phyloP scores from a whole-genome alignment of 1,140 invertebrate genomes.

The Listronotus bonariensis region DNA sequence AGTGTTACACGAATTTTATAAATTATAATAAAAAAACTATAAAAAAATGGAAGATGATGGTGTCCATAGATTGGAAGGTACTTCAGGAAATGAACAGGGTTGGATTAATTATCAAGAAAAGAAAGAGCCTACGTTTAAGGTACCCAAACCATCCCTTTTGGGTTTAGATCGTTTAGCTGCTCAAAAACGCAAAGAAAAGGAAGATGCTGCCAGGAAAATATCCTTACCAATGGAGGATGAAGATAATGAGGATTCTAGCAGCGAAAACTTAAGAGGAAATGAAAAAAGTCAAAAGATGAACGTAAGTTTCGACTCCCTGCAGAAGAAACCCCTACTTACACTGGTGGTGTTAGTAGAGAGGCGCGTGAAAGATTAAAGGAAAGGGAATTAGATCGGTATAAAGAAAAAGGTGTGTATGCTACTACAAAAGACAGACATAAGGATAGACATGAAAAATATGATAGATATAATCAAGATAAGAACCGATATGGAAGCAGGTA shows the following conservation, averaged over 20 bases:
- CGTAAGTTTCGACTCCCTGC: slow-evolving; percentile 76
- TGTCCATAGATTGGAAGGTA: slow-evolving; percentile 83
- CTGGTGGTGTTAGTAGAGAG: slow-evolving; percentile 84
- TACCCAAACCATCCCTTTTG: slow-evolving; percentile 77
- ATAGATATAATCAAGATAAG: slow-evolving; percentile 12
- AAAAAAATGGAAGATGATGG: slow-evolving; percentile 43
- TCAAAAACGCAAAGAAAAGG: slow-evolving; percentile 69
- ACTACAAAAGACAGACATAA: slow-evolving; percentile 60
- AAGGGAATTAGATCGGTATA: slow-evolving; percentile 59
- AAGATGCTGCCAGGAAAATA: slow-evolving; percentile 64
- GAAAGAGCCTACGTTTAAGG: slow-evolving; percentile 78
- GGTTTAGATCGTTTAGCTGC: slow-evolving; percentile 89
- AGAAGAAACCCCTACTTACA: slow-evolving; percentile 91
- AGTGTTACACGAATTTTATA: neutral
- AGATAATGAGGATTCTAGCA: slow-evolving; percentile 54
- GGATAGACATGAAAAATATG: slow-evolving; percentile 47
- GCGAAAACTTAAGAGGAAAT: slow-evolving; percentile 46
- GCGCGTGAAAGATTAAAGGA: slow-evolving; percentile 74
- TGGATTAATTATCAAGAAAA: slow-evolving; percentile 86
- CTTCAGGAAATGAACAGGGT: slow-evolving; percentile 70
- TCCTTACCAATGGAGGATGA: slow-evolving; percentile 70
- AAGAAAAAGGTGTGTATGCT: slow-evolving; percentile 60
- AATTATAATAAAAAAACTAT: neutral
- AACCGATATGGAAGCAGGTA: slow-evolving; percentile 7
- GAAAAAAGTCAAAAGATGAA: slow-evolving; percentile 55